A percentile compares a stretch with the other conserved stretches of the same genome.
These are phyloP conservation scores for Psittacula echo DNA, from an alignment of 2,797 vertebrate genomes.

Conservation along the genomic window DNA sequence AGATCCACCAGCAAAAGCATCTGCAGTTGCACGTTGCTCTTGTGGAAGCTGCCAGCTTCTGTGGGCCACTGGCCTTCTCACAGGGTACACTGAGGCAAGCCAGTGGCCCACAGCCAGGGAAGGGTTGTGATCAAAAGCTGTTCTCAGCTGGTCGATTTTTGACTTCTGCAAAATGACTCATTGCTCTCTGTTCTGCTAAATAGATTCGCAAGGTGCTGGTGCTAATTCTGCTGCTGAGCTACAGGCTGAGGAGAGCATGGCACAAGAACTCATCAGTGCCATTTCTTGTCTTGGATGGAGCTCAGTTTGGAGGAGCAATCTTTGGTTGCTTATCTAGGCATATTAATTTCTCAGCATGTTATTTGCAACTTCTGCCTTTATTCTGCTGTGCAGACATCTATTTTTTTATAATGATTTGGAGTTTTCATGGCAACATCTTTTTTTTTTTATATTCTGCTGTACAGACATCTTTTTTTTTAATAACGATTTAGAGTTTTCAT, in stretches of 20 bases:
- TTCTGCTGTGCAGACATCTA: background rate
- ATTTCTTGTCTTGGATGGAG: background rate
- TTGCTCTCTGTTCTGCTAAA: background rate
- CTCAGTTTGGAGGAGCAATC: background rate
- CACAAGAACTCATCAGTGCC: background rate
- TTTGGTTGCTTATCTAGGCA: background rate
- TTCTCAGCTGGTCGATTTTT: background rate
- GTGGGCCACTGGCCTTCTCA: background rate
- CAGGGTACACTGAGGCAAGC: background rate
- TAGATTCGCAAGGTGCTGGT: background rate
- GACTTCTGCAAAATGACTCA: background rate
- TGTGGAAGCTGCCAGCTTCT: background rate
- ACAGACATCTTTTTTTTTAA: background rate
- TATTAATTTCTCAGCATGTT: background rate
- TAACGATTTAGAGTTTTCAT: conserved; percentile 34
- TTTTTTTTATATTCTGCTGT: background rate
- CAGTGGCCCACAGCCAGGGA: background rate
- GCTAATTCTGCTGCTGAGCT: background rate
- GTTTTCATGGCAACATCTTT: conserved; percentile 54
- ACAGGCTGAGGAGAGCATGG: background rate
- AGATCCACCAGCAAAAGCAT: conserved; percentile 11
- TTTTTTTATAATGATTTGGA: background rate
- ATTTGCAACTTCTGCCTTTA: conserved; percentile 4
- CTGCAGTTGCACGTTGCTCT: background rate
- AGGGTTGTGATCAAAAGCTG: background rate